Percentiles rank a stretch among this genome's conserved stretches.
phyloP scores from a whole-genome alignment of 2,113 vertebrate species.

The Eptesicus fuscus region DNA sequence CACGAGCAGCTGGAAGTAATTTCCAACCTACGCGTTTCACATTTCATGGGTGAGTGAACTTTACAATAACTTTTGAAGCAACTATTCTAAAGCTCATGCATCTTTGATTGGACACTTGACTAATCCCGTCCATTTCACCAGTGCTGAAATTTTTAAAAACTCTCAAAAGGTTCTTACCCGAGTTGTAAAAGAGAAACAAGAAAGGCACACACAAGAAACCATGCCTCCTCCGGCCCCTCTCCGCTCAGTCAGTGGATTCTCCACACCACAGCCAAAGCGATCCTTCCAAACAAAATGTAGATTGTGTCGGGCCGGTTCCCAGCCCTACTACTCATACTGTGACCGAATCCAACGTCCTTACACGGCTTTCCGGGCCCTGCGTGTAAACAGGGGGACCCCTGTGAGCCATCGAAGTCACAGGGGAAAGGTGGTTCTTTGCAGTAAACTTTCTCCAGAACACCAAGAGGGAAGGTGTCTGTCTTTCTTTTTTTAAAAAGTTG shows the following conservation, averaged over 20 bases:
- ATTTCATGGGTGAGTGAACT: slow-evolving; percentile 58
- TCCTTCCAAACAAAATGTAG: not conserved
- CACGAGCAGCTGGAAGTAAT: slow-evolving; percentile 65
- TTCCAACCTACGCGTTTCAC: slow-evolving; percentile 54
- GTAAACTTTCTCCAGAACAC: not conserved
- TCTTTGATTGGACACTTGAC: slow-evolving; percentile 29
- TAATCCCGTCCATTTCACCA: not conserved
- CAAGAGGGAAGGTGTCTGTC: not conserved
- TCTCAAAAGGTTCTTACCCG: not conserved
- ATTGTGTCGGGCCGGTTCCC: not conserved
- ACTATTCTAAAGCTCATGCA: not conserved
- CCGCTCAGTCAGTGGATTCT: not conserved
- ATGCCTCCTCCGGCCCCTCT: not conserved
- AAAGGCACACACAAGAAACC: not conserved
- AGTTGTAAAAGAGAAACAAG: not conserved
- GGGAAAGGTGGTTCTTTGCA: not conserved
- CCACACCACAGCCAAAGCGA: not conserved
- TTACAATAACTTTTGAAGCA: slow-evolving; percentile 51
- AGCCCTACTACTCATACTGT: not conserved
- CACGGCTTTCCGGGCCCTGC: not conserved
- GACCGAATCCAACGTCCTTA: not conserved
- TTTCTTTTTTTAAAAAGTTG: not conserved
- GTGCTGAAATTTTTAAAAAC: slow-evolving; percentile 48
- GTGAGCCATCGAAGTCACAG: not conserved
- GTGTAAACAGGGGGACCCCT: not conserved